A percentile compares a stretch with the other conserved stretches of the same genome.
These are phyloP conservation scores for Brachionus angularis DNA, from an alignment of 1,140 invertebrate genomes.

Conservation along the genomic window DNA sequence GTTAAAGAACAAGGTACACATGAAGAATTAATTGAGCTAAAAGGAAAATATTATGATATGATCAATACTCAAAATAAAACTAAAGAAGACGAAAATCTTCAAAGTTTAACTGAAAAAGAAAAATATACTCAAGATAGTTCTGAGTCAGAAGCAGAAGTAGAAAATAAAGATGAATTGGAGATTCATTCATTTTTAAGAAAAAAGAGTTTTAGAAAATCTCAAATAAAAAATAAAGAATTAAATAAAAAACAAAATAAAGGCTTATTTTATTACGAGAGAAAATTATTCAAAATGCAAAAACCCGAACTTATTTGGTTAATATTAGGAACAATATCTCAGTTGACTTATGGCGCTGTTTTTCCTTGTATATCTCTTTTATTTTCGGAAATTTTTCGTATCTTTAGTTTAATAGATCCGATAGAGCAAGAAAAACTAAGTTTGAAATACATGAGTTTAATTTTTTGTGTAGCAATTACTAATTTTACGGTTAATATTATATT, in stretches of 20 bases:
- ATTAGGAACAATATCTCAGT: not conserved
- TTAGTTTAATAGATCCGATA: not conserved
- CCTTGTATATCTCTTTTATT: constrained; percentile 20
- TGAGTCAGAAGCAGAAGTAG: too few species aligned
- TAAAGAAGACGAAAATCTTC: too few species aligned
- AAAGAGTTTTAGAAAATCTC: too few species aligned
- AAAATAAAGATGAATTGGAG: too few species aligned
- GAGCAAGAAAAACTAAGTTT: constrained; percentile 12
- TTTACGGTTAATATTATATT: constrained; percentile 18
- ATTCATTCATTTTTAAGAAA: too few species aligned
- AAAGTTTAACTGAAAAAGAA: too few species aligned
- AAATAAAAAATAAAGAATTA: constrained; percentile 6
- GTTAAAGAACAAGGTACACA: constrained; percentile 59
- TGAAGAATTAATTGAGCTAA: constrained; percentile 50
- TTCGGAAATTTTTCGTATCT: constrained; percentile 12
- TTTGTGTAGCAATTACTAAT: constrained; percentile 18
- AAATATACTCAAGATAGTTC: too few species aligned
- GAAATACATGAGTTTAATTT: constrained; percentile 37
- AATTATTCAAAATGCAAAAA: constrained; percentile 37
- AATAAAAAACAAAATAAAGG: constrained; percentile 21
- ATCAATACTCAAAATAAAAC: not conserved
- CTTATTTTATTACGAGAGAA: constrained; percentile 41
- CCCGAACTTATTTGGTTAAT: constrained; percentile 29
- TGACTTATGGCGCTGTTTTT: constrained; percentile 20
- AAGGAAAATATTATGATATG: not conserved